A percentile compares a stretch with the other conserved stretches of the same genome.
These are phyloP conservation scores for Electrona antarctica DNA, from an alignment of 2,113 vertebrate genomes.

Conservation along the genomic window DNA sequence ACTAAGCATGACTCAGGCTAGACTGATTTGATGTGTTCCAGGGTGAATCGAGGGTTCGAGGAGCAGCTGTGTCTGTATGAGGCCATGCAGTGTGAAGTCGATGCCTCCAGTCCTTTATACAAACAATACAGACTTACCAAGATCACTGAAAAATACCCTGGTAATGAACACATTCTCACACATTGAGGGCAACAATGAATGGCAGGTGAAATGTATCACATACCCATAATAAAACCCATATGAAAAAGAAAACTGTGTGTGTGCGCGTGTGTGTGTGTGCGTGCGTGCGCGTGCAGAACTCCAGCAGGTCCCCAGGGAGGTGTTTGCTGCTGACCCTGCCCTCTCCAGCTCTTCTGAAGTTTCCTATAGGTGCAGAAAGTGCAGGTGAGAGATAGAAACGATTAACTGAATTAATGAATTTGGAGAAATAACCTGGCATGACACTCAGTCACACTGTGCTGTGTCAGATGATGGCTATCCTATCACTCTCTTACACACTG, in stretches of 20 bases:
- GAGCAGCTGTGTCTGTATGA: constrained; percentile 88
- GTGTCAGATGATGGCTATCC: too few species aligned
- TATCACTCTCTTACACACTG: too few species aligned
- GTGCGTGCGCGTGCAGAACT: constrained; percentile 75
- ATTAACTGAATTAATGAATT: too few species aligned
- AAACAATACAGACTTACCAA: constrained; percentile 89
- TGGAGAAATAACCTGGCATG: neutral
- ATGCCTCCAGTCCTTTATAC: constrained; percentile 82
- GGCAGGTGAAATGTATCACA: neutral
- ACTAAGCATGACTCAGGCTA: too few species aligned
- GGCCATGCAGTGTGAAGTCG: constrained; percentile 85
- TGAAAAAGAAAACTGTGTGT: too few species aligned
- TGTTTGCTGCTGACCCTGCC: constrained; percentile 90
- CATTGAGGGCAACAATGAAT: neutral
- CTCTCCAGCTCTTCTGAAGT: constrained; percentile 76
- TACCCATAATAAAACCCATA: too few species aligned
- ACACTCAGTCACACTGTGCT: too few species aligned
- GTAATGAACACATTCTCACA: constrained; percentile 58
- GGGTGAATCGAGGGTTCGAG: constrained; percentile 90
- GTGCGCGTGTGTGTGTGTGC: too few species aligned
- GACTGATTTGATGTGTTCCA: constrained; percentile 52
- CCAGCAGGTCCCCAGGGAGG: constrained; percentile 83
- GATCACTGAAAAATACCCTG: constrained; percentile 84
- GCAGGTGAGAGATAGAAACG: constrained; percentile 81
- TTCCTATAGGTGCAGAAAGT: constrained; percentile 93